Base-by-base conservation (phyloP, 2,888 invertebrate genomes). In the Catocala fraxini region DNA sequence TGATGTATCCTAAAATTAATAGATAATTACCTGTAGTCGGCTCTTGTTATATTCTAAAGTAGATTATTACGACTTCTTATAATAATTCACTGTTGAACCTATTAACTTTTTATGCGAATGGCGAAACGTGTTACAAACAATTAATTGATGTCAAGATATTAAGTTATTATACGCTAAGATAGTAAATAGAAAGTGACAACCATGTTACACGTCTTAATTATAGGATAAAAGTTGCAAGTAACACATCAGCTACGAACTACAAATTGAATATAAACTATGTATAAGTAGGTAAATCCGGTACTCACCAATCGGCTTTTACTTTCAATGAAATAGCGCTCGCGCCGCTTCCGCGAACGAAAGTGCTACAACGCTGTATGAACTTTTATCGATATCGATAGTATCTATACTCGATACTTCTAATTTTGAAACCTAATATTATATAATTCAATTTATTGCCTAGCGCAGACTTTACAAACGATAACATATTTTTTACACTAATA, bases 301-400 rank as follows among this genome's bases (percentile, higher is more conserved):
- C 84, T 74, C 70, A 79, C 81, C 84, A 73, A 88, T 87, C 89
- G 79, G 91, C 92, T 93, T 92, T 92, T 92, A 93, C 93, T 94
- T 93, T 93, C 92, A 73, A 64, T 67, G 71, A 79, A 71, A 79
- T 79, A 82, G 84, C 81, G 86, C 79, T 70, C 62, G 80, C 79
- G 82, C 59, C 60, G 78, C 90, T 93, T 93, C 93, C 92, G 91
- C 84, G 83, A 91, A 88, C 75, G 90, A 92, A 93, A 92, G 92
- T 91, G 85, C 81, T 85, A 69, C 59, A 65, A 64, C 53, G 42
- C 58, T 46, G n/a, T 13, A 39, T 39, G 65, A 13, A 64, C 60
- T 72, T 65, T 69, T 65, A 72, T 73, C 63, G 73, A 80, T 68
- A 75, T 70, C 70, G 71, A 71, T 13, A 48, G 1, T 41, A 47